Evolutionary conservation across 2,113 vertebrate species (phyloP).

Genomic region (Barnardius zonarius): DNA sequence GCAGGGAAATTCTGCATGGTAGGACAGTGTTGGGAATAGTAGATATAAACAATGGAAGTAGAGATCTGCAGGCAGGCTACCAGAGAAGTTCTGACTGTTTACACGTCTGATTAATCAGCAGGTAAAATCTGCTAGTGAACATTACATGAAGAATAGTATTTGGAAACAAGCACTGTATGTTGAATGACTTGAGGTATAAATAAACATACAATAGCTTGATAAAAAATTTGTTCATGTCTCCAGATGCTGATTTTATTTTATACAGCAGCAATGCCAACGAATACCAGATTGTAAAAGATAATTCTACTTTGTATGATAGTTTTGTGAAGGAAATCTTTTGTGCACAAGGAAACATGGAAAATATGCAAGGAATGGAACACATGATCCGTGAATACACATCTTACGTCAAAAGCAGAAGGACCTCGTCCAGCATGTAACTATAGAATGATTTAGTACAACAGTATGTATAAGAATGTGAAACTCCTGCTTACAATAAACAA

Average conservation of each 20-base stretch:
- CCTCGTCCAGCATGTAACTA: neutral
- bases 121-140: neutral
- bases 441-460: neutral
- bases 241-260: neutral
- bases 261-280: neutral
- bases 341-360: slow-evolving; percentile 12
- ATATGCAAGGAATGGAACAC: slow-evolving; percentile 36
- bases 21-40: neutral
- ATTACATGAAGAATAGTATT: neutral
- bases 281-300: neutral
- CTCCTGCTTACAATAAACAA: slow-evolving; percentile 19
- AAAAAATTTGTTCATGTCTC: neutral
- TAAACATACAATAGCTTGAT: neutral
- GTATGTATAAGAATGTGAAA: neutral
- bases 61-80: neutral
- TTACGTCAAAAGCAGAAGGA: neutral
- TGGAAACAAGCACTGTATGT: neutral
- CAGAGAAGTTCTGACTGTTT: neutral
- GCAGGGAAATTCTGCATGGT: neutral
- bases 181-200: neutral
- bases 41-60: neutral
- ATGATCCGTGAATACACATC: slow-evolving; percentile 4
- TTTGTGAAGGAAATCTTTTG: neutral
- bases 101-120: neutral
- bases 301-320: neutral